These are phyloP conservation scores for Muscidifurax raptorellus DNA, from an alignment of 1,140 invertebrate genomes.

Conservation along the genomic window DNA sequence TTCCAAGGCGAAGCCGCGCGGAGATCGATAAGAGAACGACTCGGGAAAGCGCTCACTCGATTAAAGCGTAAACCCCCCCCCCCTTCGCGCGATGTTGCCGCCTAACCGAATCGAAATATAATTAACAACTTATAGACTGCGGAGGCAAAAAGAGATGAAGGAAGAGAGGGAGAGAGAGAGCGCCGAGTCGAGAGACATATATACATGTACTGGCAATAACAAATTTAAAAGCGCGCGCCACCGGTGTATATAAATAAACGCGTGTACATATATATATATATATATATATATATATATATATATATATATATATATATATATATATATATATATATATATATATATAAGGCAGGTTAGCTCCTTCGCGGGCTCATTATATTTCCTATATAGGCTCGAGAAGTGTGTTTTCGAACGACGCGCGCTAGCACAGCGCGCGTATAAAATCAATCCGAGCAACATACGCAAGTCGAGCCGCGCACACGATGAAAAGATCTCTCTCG, in stretches of 20 bases:
- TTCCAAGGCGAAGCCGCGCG: not conserved
- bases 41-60: not conserved
- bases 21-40: conserved; percentile 4
- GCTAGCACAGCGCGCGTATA: not conserved
- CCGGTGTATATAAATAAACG: conserved; percentile 34
- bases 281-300: too few relatives aligned
- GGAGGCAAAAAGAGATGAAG: not conserved
- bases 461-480: not conserved
- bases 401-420: conserved; percentile 20
- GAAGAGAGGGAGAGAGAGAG: not conserved
- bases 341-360: not conserved
- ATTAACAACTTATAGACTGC: not conserved
- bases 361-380: not conserved
- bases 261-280: too few relatives aligned
- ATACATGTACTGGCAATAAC: not conserved
- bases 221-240: not conserved
- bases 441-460: conserved; percentile 34
- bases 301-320: too few relatives aligned
- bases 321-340: too few relatives aligned
- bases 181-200: not conserved
- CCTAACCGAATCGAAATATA: conserved; percentile 18
- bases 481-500: not conserved
- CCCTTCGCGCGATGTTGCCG: not conserved
- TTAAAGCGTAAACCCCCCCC: conserved; percentile 23
- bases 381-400: not conserved